Evolutionary conservation across 2,797 vertebrate species (phyloP).

Genomic region (Ctenosaura bakeri): DNA sequence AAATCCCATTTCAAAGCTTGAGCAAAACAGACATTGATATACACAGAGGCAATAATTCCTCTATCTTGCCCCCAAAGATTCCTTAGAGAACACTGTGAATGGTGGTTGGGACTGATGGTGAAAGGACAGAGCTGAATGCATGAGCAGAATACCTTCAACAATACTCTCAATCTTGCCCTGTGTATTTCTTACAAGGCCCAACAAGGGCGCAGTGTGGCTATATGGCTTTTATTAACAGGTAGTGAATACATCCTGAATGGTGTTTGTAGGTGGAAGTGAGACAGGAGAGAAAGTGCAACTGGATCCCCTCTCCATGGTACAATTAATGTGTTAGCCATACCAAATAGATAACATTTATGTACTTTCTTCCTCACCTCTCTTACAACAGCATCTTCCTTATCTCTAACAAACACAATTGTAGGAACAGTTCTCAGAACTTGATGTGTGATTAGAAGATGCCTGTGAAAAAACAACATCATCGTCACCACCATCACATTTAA

Average conservation of each 20-base stretch:
- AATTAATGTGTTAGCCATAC: neutral
- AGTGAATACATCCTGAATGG: neutral
- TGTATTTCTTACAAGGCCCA: neutral
- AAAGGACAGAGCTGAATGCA: neutral
- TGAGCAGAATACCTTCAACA: neutral
- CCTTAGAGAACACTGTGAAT: neutral
- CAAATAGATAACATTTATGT: neutral
- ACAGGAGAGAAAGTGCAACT: too few relatives aligned
- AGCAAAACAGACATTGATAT: neutral
- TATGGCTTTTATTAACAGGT: neutral
- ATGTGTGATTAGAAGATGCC: slow-evolving; percentile 79
- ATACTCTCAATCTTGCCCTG: neutral
- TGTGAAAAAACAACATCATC: slow-evolving; percentile 55
- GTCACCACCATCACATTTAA: neutral
- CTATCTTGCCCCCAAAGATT: too few relatives aligned
- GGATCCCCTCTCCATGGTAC: neutral
- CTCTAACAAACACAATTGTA: slow-evolving; percentile 81
- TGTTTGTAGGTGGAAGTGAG: too few relatives aligned
- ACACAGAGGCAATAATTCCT: neutral
- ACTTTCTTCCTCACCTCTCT: slow-evolving; percentile 76
- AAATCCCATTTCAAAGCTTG: neutral
- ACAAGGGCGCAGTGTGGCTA: too few relatives aligned
- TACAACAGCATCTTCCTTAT: slow-evolving; percentile 73
- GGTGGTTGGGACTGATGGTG: neutral
- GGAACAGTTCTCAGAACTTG: slow-evolving; percentile 80